Evolutionary conservation across 2,113 vertebrate species (phyloP), one percentile per base, ranked within the genome.

Genomic region (Camelus dromedarius): DNA sequence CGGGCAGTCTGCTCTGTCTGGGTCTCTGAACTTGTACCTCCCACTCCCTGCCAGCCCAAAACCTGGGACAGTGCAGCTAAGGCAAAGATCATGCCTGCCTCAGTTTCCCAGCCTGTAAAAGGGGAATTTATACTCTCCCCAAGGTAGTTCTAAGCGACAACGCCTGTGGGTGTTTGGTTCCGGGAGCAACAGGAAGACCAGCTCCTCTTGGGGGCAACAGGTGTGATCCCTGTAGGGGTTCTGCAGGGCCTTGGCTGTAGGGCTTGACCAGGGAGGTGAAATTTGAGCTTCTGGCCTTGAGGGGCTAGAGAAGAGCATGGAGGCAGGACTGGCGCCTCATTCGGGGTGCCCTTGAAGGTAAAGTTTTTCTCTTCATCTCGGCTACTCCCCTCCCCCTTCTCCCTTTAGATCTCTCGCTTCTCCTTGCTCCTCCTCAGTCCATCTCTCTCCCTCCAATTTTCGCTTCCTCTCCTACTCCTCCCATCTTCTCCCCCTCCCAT

Each of bases 391-490:
- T 15, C 35, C 8, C 10, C 3, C 46, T n/a, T 6, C 48, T 3
- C 48, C 24, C 48, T 38, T 52, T 38, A 38, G 38, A 38, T 54
- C 16, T 38, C 48, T 8, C 2, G 16, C 12, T 8, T 5, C 35
- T 2, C 18, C 3, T 32, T 38, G 32, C 5, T 14, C 38, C 38
- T 38, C 38, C 38, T 38, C 38, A 4, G 38, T 38, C 38, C 38
- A 38, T 38, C 38, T 38, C 38, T 38, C 3, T 6, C 3, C 6
- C 18, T 5, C 10, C 12, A 2, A 8, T 3, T 19, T 4, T 6
- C 2, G 4, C 8, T 28, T 24, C 8, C 0, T 2, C 4, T 6
- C 16, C 15, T 6, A 38, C 38, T 38, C 38, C 4, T 8, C 3
- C 16, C 1, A 3, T 69, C 13, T 5, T 14, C 13, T 10, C 18